Evolutionary conservation across 2,888 invertebrate genomes (phyloP).

Genomic region (Linnaemya tessellans): DNA sequence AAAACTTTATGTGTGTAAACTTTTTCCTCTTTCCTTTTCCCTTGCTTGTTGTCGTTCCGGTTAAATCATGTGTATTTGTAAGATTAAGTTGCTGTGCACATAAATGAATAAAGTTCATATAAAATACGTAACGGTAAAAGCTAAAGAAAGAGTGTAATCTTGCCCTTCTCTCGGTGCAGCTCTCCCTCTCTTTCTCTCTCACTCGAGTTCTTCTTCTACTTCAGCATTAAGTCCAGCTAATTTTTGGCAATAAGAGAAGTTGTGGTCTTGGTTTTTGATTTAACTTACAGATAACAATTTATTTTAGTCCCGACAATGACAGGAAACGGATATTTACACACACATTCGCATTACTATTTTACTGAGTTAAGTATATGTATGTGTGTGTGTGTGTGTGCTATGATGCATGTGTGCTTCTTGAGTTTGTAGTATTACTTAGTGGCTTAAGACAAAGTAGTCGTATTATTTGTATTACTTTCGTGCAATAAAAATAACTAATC

Average conservation of each 20-base stretch:
- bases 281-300: constrained; percentile 64
- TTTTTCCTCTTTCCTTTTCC: background rate
- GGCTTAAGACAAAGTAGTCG: constrained; percentile 2
- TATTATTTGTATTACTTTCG: constrained; percentile 39
- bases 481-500: constrained; percentile 64
- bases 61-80: constrained; percentile 13
- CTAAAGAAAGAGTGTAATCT: constrained; percentile 10
- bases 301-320: constrained; percentile 38
- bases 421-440: background rate
- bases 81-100: background rate
- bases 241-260: constrained; percentile 69
- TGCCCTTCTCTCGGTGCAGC: background rate
- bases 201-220: background rate
- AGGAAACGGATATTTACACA: constrained; percentile 50
- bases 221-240: constrained; percentile 52
- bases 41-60: constrained; percentile 2
- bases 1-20: constrained; percentile 33
- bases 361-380: constrained; percentile 20
- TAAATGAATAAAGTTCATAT: constrained; percentile 9
- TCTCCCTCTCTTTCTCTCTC: background rate
- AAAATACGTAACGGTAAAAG: background rate
- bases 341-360: background rate
- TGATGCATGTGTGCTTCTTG: background rate
- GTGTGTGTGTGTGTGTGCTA: background rate
- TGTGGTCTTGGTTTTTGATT: constrained; percentile 64